phyloP scores from a whole-genome alignment of 2,113 vertebrate genomes.

The human (Homo sapiens) region DNA sequence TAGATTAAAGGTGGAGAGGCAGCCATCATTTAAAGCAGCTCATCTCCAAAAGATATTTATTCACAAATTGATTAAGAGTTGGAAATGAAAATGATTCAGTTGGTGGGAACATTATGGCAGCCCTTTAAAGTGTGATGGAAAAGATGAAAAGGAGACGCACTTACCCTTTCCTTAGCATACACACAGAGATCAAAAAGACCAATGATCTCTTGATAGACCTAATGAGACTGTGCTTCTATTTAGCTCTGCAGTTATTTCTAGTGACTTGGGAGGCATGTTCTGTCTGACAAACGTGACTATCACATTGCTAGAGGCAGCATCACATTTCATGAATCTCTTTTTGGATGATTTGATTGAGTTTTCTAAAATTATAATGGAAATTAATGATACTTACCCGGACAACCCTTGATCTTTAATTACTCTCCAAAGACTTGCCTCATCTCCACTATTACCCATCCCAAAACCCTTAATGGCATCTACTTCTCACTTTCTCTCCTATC shows the following conservation, averaged over 20 bases:
- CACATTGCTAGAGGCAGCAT: not conserved
- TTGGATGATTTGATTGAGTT: not conserved
- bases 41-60: slow-evolving; percentile 89
- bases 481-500: not conserved
- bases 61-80: slow-evolving; percentile 91
- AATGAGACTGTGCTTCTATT: slow-evolving; percentile 81
- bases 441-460: not conserved
- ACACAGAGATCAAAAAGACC: slow-evolving; percentile 86
- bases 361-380: slow-evolving; percentile 45
- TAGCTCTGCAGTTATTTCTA: slow-evolving; percentile 75
- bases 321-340: slow-evolving; percentile 13
- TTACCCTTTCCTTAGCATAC: slow-evolving; percentile 85
- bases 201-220: slow-evolving; percentile 83
- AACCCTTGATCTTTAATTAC: not conserved
- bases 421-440: not conserved
- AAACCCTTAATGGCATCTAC: not conserved
- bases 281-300: slow-evolving; percentile 35
- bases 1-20: slow-evolving; percentile 91
- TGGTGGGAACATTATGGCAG: slow-evolving; percentile 87
- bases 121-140: slow-evolving; percentile 87
- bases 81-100: slow-evolving; percentile 90
- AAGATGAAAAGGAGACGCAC: slow-evolving; percentile 88
- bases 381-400: not conserved
- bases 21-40: slow-evolving; percentile 88
- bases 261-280: slow-evolving; percentile 34